Percentiles rank a stretch among this genome's conserved stretches.
Conservation (phyloP, 1,140 invertebrate species). For the Cotesia vestalis region DNA sequence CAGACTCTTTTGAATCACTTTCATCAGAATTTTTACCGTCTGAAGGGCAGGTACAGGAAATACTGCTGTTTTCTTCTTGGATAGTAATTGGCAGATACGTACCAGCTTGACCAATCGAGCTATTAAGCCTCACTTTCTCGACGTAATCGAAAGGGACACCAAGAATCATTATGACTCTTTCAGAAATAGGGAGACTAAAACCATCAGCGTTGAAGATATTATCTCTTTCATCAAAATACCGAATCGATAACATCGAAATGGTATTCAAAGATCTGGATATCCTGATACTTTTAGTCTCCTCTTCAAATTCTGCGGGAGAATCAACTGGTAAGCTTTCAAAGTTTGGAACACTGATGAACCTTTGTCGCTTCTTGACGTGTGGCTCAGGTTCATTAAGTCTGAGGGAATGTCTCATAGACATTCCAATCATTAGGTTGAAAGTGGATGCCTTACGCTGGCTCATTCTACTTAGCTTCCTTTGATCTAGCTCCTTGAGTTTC, state of each 20-base stretch:
- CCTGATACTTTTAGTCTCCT: not conserved
- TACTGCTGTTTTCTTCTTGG: no score
- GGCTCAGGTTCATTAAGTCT: not conserved
- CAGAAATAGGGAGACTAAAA: conserved; percentile 31
- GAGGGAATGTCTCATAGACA: conserved; percentile 11
- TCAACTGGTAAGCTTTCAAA: conserved; percentile 16
- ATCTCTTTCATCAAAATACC: conserved; percentile 31
- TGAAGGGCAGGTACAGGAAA: not conserved
- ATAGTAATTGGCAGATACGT: no score
- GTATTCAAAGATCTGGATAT: conserved; percentile 39
- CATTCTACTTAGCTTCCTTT: conserved; percentile 23
- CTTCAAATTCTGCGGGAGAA: not conserved
- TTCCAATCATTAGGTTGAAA: conserved; percentile 22
- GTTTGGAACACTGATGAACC: conserved; percentile 25
- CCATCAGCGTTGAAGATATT: conserved; percentile 31
- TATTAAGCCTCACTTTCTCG: not conserved
- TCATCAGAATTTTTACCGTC: conserved; percentile 17
- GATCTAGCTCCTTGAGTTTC: conserved; percentile 13
- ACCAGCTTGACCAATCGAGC: no score
- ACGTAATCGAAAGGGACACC: conserved; percentile 43
- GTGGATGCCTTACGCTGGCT: not conserved
- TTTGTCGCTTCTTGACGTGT: not conserved
- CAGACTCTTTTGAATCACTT: not conserved
- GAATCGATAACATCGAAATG: conserved; percentile 32
- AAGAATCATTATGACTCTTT: conserved; percentile 48